Evolutionary conservation across 2,797 vertebrate species (phyloP), one percentile per base, ranked within the genome.

Genomic region (Ptychadena robeensis): DNA sequence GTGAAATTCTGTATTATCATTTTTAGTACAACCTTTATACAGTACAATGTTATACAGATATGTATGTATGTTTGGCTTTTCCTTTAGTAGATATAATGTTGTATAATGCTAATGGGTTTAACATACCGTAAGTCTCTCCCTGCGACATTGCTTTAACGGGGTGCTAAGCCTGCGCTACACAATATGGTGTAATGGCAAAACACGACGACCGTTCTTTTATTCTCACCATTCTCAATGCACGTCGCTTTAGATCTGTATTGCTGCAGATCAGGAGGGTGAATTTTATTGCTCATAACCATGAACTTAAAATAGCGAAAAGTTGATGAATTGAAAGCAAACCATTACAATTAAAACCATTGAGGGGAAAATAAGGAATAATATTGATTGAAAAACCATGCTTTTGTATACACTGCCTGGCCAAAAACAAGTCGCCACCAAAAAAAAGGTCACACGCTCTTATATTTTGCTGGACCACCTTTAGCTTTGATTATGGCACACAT

Each of bases 21-120:
- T 66, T 37, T 77, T 61, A 25, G 28, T 31, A 48, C 31, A 32
- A 35, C 38, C 8, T 77, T 48, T 44, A 66, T 67, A 18, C n/a
- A n/a, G n/a, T n/a, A n/a, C n/a, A n/a, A n/a, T n/a, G n/a, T 53
- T 5, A 22, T 53, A 53, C 44, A 53, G 7, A 1, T 53, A 7
- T 22, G 22, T 6, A n/a, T 22, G 22, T 8, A 22, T 22, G 0
- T 22, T 53, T 22, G n/a, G n/a, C 14, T 14, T 44, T 5, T 53
- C 22, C 44, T n/a, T 6, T 53, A 53, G 44, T n/a, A 18, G 18
- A 15, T 53, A 22, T 22, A 53, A 4, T 53, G 44, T 7, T 22
- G 18, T 48, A 53, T 2, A 6, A 53, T 53, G 44, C 44, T 53
- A 9, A 53, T 18, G 2, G 44, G 44, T 53, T 53, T 53, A 44